phyloP scores from a whole-genome alignment of 2,888 invertebrate genomes.

The Watsonalla binaria region DNA sequence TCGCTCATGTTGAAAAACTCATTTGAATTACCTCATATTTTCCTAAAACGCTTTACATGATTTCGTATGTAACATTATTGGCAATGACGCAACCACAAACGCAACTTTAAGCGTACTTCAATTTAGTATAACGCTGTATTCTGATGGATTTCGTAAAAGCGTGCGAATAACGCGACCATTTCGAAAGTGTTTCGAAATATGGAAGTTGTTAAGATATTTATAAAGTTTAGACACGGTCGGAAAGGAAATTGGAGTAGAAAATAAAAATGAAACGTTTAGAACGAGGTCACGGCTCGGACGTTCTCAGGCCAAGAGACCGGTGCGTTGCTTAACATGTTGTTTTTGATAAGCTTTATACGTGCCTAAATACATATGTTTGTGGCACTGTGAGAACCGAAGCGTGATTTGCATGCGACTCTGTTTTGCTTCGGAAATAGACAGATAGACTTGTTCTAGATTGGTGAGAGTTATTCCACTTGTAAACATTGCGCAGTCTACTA shows the following conservation, averaged over 20 bases:
- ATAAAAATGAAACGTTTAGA: conserved; percentile 51
- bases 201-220: conserved; percentile 58
- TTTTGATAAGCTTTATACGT: conserved; percentile 26
- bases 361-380: conserved; percentile 17
- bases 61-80: background rate
- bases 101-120: no score
- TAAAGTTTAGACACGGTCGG: conserved; percentile 55
- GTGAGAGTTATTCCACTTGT: background rate
- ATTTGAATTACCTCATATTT: background rate
- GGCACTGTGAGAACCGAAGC: conserved; percentile 18
- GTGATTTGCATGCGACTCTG: conserved; percentile 11
- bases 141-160: conserved; percentile 38
- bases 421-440: background rate
- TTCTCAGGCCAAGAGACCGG: conserved; percentile 41
- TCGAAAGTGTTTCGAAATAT: conserved; percentile 58
- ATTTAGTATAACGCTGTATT: background rate
- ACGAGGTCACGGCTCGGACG: conserved; percentile 57
- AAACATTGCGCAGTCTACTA: no score
- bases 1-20: background rate
- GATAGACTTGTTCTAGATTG: background rate
- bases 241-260: conserved; percentile 67
- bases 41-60: background rate
- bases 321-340: conserved; percentile 42
- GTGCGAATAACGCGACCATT: conserved; percentile 47
- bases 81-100: background rate